phyloP scores from a whole-genome alignment of 35 echinoderm and acorn worm species.

The Heliocidaris erythrogramma region DNA sequence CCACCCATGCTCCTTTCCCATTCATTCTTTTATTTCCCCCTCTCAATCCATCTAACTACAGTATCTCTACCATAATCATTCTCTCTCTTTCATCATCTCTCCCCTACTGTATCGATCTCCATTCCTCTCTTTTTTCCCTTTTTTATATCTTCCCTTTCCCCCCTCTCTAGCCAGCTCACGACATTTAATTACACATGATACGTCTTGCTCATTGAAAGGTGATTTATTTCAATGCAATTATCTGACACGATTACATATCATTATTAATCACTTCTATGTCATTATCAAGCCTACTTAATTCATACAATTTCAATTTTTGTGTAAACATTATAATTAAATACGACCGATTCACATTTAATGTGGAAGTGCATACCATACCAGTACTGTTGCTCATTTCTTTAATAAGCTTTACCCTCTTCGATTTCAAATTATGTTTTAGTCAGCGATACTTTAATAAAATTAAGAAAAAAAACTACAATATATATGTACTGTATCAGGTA shows the following conservation, averaged over 20 bases:
- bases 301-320: neutral
- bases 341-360: neutral
- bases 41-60: too few relatives aligned
- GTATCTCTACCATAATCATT: too few relatives aligned
- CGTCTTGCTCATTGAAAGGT: conserved; percentile 11
- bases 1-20: too few relatives aligned
- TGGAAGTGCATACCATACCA: conserved; percentile 15
- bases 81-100: too few relatives aligned
- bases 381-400: neutral
- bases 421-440: neutral
- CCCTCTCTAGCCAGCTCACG: neutral
- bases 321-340: conserved; percentile 17
- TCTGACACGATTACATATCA: conserved; percentile 27
- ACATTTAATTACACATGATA: neutral
- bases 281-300: neutral
- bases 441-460: neutral
- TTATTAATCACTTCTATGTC: neutral
- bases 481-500: neutral
- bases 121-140: too few relatives aligned
- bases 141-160: neutral
- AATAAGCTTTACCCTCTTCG: neutral
- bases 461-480: neutral
- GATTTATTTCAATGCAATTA: conserved; percentile 40
- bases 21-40: too few relatives aligned
- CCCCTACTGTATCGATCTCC: too few relatives aligned